Percentiles rank a stretch among this genome's conserved stretches.
Conservation (phyloP, 2,113 vertebrate genomes). For the Nerophis ophidion region DNA sequence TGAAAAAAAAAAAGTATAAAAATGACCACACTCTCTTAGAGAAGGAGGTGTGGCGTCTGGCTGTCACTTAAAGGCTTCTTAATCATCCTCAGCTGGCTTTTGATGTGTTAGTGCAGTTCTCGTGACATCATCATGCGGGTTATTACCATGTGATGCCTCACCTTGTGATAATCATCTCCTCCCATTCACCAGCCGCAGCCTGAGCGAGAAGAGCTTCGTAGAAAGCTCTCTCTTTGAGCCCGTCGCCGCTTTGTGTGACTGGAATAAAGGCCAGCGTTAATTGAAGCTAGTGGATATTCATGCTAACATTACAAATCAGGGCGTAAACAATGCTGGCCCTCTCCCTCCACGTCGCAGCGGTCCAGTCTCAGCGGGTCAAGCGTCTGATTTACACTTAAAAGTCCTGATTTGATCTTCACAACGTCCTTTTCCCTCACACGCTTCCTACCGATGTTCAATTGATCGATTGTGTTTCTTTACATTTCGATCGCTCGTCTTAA, state of each 20-base stretch:
- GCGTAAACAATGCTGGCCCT: constrained; percentile 53
- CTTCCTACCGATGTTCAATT: constrained; percentile 16
- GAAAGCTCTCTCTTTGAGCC: constrained; percentile 61
- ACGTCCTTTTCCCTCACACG: constrained; percentile 10
- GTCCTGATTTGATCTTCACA: constrained; percentile 39
- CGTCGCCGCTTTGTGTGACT: constrained; percentile 55
- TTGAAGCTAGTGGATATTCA: constrained; percentile 66
- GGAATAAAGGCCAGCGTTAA: constrained; percentile 64
- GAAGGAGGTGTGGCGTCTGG: constrained; percentile 3
- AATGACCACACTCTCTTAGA: not conserved
- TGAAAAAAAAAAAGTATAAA: constrained; percentile 1
- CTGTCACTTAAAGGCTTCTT: constrained; percentile 23
- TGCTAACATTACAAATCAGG: constrained; percentile 65
- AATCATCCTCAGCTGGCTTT: constrained; percentile 18
- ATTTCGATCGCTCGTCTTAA: constrained; percentile 26
- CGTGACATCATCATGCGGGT: constrained; percentile 47
- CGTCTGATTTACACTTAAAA: constrained; percentile 72
- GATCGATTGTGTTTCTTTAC: constrained; percentile 14
- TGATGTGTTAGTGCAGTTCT: constrained; percentile 39
- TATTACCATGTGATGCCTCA: constrained; percentile 49
- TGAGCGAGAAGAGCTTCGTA: constrained; percentile 12
- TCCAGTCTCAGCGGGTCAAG: constrained; percentile 37
- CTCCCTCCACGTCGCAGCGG: constrained; percentile 41
- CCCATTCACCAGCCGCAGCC: constrained; percentile 45
- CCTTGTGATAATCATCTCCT: constrained; percentile 55